These are phyloP conservation scores for Drosophila eugracilis DNA, from an alignment of 1,140 invertebrate genomes.

Conservation along the genomic window DNA sequence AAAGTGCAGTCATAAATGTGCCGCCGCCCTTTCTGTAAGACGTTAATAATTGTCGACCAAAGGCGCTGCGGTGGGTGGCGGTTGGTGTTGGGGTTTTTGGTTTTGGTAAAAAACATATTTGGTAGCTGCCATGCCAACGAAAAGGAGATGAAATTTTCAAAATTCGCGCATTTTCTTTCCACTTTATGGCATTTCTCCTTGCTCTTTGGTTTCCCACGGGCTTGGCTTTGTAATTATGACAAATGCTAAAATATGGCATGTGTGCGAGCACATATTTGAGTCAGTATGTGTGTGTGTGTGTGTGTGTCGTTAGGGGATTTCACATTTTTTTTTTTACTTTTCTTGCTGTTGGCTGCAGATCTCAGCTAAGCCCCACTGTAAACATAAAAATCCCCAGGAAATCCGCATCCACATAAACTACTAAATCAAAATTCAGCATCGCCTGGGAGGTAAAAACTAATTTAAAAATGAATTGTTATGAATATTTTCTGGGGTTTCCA, in stretches of 20 bases:
- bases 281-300: conserved; percentile 9
- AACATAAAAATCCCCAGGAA: conserved; percentile 61
- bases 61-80: conserved; percentile 5
- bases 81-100: conserved; percentile 1
- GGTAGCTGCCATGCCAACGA: conserved; percentile 22
- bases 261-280: conserved; percentile 27
- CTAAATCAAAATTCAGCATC: conserved; percentile 54
- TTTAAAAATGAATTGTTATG: conserved; percentile 8
- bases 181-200: conserved; percentile 68
- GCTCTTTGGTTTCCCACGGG: conserved; percentile 34
- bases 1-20: conserved; percentile 83
- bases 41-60: conserved; percentile 76
- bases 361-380: conserved; percentile 60
- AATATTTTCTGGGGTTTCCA: no score
- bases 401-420: conserved; percentile 31
- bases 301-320: conserved; percentile 57
- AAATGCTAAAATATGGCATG: conserved; percentile 76
- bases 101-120: conserved; percentile 13
- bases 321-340: conserved; percentile 50
- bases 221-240: conserved; percentile 76
- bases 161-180: conserved; percentile 74
- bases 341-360: conserved; percentile 19
- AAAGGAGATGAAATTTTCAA: conserved; percentile 74
- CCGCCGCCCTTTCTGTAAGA: conserved; percentile 74
- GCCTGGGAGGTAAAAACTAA: neutral